phyloP scores from a whole-genome alignment of 1,140 invertebrate genomes.

The Dufourea novaeangliae region DNA sequence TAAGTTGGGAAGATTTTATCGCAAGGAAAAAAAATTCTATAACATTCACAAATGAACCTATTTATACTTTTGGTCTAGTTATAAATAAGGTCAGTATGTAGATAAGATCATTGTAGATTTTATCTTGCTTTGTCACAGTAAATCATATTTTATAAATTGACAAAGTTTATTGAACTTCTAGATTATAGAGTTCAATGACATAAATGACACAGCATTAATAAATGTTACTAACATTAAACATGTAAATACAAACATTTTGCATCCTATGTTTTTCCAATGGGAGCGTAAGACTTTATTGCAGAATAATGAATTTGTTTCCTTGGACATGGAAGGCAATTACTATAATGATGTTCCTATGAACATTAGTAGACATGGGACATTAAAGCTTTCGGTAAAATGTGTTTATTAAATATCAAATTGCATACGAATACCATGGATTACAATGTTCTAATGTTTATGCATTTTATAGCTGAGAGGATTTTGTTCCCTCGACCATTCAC shows the following conservation, averaged over 20 bases:
- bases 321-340: conserved; percentile 77
- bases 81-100: conserved; percentile 79
- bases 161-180: conserved; percentile 65
- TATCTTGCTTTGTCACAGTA: background rate
- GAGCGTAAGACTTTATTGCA: conserved; percentile 70
- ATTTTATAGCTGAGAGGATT: conserved; percentile 81
- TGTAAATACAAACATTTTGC: conserved; percentile 68
- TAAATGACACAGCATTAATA: conserved; percentile 80
- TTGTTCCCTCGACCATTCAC: conserved; percentile 81
- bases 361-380: conserved; percentile 71
- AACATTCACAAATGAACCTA: conserved; percentile 77
- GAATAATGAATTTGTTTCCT: conserved; percentile 73
- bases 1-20: conserved; percentile 79
- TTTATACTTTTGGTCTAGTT: conserved; percentile 82
- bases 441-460: conserved; percentile 2
- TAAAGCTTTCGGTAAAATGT: conserved; percentile 74
- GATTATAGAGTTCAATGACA: conserved; percentile 83
- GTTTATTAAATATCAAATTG: background rate
- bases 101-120: background rate
- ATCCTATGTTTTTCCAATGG: conserved; percentile 77
- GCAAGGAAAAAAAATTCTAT: conserved; percentile 71
- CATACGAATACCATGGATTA: no score
- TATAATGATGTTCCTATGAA: conserved; percentile 66
- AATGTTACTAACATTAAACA: conserved; percentile 66
- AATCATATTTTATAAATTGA: background rate